A percentile compares a stretch with the other conserved stretches of the same genome.
phyloP scores from a whole-genome alignment of 2,797 vertebrate species.

The Acanthis flammea region DNA sequence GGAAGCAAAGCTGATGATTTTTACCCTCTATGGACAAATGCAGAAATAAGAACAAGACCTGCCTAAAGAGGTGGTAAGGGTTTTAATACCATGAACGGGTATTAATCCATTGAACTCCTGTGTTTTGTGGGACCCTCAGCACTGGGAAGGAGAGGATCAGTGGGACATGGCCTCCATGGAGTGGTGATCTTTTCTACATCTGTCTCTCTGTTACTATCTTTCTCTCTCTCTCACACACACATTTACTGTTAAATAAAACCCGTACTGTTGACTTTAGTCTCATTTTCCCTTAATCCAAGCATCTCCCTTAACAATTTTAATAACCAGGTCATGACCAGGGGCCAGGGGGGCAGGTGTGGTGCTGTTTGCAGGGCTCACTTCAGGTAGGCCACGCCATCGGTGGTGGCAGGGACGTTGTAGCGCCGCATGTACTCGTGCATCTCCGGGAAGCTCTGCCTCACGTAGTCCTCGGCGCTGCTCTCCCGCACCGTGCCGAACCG shows the following conservation, averaged over 20 bases:
- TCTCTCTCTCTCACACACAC: too few relatives aligned
- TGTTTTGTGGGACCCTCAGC: background rate
- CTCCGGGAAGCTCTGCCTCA: conserved; percentile 97
- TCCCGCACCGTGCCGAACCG: conserved; percentile 95
- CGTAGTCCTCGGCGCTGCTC: conserved; percentile 95
- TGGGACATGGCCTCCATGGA: background rate
- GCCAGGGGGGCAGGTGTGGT: background rate
- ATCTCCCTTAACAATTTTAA: background rate
- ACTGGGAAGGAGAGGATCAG: background rate
- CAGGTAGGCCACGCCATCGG: conserved; percentile 87
- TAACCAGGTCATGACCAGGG: fast-evolving
- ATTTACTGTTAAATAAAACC: background rate
- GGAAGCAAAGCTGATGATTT: background rate
- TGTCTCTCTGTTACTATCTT: background rate
- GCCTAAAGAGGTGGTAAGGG: too few relatives aligned
- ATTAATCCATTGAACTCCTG: background rate
- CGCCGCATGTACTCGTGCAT: conserved; percentile 99
- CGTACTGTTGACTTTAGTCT: fast-evolving
- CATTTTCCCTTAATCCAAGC: fast-evolving
- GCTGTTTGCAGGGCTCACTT: conserved; percentile 82
- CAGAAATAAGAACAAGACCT: background rate
- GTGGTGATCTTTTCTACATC: background rate
- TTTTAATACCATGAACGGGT: background rate
- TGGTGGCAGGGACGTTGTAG: conserved; percentile 93
- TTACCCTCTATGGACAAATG: background rate